Base-by-base conservation (phyloP, 2,113 vertebrate genomes). In the Gobiocypris rarus region DNA sequence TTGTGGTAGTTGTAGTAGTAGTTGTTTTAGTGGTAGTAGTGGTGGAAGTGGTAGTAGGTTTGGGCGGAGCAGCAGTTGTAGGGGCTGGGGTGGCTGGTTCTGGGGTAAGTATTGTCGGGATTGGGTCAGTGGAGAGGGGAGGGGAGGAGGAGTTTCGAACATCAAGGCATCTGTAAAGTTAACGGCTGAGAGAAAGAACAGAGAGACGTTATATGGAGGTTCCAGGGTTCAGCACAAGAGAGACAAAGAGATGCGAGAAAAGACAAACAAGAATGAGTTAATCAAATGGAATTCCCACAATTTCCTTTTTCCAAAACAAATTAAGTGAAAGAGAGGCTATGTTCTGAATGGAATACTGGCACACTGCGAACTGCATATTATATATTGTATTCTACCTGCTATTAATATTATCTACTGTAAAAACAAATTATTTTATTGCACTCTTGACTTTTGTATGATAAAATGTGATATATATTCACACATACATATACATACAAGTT, bases 181-280 rank as follows among this genome's bases (percentile, higher is more conserved):
- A 43, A 94, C 94, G 93, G 91, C 89, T 93, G 87, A 83, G 91
- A 82, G 89, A 83, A 88, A 94, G 90, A 93, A 86, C 85, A 94
- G 34, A 93, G 79, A 81, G 31, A 69, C 41, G 10, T 79, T 31
- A 79, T 31, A 17, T 38, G 63, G 45, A 69, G 11, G n/a, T 67
- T 17, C 28, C 19, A 54, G 48, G 85, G 89, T 91, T 94, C 94
- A 93, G 45, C 81, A 92, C 83, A 74, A 69, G 85, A 75, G 10
- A 84, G 82, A 88, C 59, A 82, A 74, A 52, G 41, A 86, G 56
- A 88, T n/a, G 59, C 17, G 22, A 89, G 45, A 88, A 69, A 45
- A 79, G 75, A 74, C 76, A 81, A 74, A 52, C 26, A 76, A 15
- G 7, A 24, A 41, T 69, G 34, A 75, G 50, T 69, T 61, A 26